These are phyloP conservation scores for Tragelaphus scriptus DNA, from an alignment of 2,113 vertebrate species.

Conservation along the genomic window DNA sequence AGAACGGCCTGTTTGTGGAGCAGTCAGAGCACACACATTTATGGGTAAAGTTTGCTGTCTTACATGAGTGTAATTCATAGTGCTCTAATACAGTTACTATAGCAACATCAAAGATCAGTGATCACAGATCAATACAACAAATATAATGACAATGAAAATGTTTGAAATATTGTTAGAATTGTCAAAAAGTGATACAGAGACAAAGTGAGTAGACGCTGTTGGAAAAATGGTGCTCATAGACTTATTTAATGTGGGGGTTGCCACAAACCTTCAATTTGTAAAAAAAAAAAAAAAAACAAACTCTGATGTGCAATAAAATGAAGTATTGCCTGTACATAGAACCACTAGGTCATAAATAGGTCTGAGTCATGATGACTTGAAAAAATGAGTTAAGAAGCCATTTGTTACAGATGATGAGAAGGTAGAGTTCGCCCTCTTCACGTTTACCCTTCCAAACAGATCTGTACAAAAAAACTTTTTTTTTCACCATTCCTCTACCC, in stretches of 20 bases:
- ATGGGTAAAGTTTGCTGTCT: neutral
- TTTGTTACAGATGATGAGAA: neutral
- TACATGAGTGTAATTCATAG: neutral
- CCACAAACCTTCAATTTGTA: neutral
- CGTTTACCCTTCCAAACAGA: neutral
- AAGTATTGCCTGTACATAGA: neutral
- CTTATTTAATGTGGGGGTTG: neutral
- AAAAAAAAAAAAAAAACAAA: neutral
- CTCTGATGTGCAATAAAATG: neutral
- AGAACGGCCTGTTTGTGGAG: neutral
- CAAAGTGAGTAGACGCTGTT: neutral
- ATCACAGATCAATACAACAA: neutral
- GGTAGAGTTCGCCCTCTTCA: neutral
- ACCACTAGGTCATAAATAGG: neutral
- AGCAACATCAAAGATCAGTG: neutral
- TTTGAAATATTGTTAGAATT: neutral
- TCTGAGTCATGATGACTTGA: neutral
- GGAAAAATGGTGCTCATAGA: neutral
- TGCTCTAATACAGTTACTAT: neutral
- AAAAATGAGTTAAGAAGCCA: neutral
- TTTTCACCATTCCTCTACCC: neutral
- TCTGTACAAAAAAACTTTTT: neutral
- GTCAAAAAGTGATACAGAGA: neutral
- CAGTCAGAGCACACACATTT: neutral
- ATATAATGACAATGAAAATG: neutral